phyloP scores from a whole-genome alignment of 2,888 invertebrate genomes.

The Cheilosia variabilis region DNA sequence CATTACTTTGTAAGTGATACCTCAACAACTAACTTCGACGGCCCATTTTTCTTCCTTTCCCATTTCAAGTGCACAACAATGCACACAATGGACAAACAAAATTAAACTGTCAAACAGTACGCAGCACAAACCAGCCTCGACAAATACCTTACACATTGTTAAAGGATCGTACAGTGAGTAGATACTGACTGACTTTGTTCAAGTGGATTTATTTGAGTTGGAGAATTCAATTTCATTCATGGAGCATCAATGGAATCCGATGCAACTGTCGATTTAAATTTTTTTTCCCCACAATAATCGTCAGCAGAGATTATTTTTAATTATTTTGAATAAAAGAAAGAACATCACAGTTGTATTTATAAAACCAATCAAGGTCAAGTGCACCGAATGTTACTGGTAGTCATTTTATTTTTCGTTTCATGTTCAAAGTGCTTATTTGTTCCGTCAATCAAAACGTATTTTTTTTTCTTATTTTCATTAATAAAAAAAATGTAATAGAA shows the following conservation, averaged over 20 bases:
- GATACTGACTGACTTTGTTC: not conserved
- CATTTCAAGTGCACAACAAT: not conserved
- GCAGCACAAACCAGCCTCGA: slow-evolving; percentile 14
- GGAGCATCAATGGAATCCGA: slow-evolving; percentile 17
- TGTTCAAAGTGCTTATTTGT: slow-evolving; percentile 39
- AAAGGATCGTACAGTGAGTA: not conserved
- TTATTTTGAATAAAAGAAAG: slow-evolving; percentile 46
- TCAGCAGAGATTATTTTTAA: slow-evolving; percentile 64
- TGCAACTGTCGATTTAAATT: slow-evolving; percentile 20
- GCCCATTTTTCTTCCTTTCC: too few species aligned
- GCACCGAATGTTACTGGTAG: slow-evolving; percentile 32
- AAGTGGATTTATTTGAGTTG: slow-evolving; percentile 36
- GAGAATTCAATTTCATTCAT: slow-evolving; percentile 32
- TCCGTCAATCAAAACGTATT: slow-evolving; percentile 54
- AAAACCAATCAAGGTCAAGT: slow-evolving; percentile 63
- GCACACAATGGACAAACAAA: slow-evolving; percentile 15
- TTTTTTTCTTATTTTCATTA: slow-evolving; percentile 18
- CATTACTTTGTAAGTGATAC: too few species aligned
- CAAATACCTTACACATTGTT: slow-evolving; percentile 28
- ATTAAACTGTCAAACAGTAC: slow-evolving; percentile 45
- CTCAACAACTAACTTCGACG: too few species aligned
- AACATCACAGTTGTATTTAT: not conserved
- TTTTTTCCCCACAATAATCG: slow-evolving; percentile 17
- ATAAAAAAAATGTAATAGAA: slow-evolving; percentile 24
- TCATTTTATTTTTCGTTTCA: slow-evolving; percentile 7